These are phyloP conservation scores for Kryptolebias marmoratus DNA, from an alignment of 2,113 vertebrate species.

Conservation along the genomic window DNA sequence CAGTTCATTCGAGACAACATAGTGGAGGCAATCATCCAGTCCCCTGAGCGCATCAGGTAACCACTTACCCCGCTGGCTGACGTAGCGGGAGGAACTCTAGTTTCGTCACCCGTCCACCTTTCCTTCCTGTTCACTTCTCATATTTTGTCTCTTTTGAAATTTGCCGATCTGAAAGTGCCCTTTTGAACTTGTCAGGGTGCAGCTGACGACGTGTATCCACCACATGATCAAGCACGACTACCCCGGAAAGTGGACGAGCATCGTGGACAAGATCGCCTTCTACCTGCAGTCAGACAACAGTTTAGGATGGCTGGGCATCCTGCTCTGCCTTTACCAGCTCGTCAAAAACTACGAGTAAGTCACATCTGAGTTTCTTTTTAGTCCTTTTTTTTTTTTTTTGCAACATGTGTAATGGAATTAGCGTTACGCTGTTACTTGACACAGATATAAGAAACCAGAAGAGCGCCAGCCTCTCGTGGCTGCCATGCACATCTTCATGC, in stretches of 20 bases:
- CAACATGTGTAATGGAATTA: background rate
- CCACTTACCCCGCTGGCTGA: background rate
- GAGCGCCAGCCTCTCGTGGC: constrained; percentile 94
- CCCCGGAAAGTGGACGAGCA: constrained; percentile 94
- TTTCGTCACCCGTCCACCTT: background rate
- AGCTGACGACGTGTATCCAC: constrained; percentile 98
- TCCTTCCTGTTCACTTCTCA: background rate
- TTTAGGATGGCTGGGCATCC: constrained; percentile 94
- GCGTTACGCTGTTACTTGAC: constrained; percentile 4
- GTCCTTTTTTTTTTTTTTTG: background rate
- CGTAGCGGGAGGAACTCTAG: background rate
- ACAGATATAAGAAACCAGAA: constrained; percentile 97
- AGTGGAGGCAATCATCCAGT: constrained; percentile 98
- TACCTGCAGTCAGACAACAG: constrained; percentile 98
- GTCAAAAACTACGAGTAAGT: constrained; percentile 99
- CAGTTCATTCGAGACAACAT: constrained; percentile 97
- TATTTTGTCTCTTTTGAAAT: background rate
- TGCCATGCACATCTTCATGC: constrained; percentile 98
- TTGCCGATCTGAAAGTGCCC: constrained; percentile 19
- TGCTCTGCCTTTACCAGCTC: constrained; percentile 98
- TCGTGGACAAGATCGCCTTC: constrained; percentile 98
- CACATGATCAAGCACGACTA: constrained; percentile 99
- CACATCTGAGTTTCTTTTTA: background rate
- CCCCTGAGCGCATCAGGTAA: constrained; percentile 97
- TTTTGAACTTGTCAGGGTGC: constrained; percentile 83